Evolutionary conservation across 2,888 invertebrate species (phyloP).

Genomic region (Hyalella azteca): DNA sequence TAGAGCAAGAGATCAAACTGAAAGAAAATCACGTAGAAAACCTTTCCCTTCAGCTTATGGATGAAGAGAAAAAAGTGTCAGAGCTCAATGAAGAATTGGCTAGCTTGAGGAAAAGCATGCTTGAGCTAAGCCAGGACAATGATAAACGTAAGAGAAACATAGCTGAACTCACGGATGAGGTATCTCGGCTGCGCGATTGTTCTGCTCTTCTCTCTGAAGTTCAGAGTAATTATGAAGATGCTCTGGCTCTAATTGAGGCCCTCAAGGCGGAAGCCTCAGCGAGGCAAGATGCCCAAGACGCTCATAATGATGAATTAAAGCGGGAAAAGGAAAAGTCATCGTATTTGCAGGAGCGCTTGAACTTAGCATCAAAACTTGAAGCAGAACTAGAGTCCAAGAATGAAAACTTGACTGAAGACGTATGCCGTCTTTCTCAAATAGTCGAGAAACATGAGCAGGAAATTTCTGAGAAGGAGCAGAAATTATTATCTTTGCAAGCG

Average conservation of each 20-base stretch:
- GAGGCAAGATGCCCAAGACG: neutral
- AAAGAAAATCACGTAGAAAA: conserved; percentile 10
- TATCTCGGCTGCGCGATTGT: neutral
- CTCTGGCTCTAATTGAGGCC: neutral
- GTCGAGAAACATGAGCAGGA: conserved; percentile 47
- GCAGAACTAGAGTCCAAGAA: neutral
- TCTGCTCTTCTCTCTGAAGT: neutral
- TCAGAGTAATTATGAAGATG: neutral
- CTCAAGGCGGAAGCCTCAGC: neutral
- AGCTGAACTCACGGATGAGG: neutral
- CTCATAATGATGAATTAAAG: neutral
- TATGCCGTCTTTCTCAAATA: neutral
- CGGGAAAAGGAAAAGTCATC: neutral
- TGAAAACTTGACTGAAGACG: neutral
- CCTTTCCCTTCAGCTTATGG: neutral
- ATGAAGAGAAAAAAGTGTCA: neutral
- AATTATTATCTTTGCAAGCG: neutral
- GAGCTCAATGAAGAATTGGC: neutral
- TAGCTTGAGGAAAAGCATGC: neutral
- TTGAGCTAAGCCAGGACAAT: neutral
- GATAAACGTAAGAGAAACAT: neutral
- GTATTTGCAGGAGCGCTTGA: neutral
- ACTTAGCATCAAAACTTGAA: neutral
- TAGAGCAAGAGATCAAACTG: neutral
- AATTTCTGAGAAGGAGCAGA: conserved; percentile 41